A percentile compares a stretch with the other conserved stretches of the same genome.
These are phyloP conservation scores for Ochlodes sylvanus DNA, from an alignment of 2,888 invertebrate species.

Conservation along the genomic window DNA sequence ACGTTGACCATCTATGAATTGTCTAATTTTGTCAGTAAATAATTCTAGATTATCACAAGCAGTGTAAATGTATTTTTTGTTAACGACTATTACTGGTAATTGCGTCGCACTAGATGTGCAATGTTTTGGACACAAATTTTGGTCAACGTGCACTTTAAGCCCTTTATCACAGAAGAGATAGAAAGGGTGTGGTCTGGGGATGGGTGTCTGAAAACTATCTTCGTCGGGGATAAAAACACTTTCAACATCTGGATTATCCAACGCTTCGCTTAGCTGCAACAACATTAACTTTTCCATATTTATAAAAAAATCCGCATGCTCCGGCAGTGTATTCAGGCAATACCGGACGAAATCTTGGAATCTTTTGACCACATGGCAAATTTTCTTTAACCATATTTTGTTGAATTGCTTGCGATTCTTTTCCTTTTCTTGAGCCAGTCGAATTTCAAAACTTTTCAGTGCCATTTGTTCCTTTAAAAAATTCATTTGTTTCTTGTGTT, in stretches of 20 bases:
- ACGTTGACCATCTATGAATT: constrained; percentile 57
- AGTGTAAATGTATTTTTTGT: constrained; percentile 69
- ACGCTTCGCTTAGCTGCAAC: constrained; percentile 63
- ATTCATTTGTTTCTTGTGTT: constrained; percentile 64
- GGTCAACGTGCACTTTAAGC: constrained; percentile 58
- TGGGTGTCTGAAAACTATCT: constrained; percentile 53
- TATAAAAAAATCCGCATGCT: constrained; percentile 74
- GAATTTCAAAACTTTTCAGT: constrained; percentile 62
- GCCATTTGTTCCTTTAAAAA: constrained; percentile 55
- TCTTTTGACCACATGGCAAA: constrained; percentile 70
- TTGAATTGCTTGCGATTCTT: constrained; percentile 56
- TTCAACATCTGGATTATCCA: constrained; percentile 60
- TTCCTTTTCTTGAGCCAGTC: constrained; percentile 58
- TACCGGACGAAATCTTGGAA: constrained; percentile 73
- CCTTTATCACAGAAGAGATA: constrained; percentile 69
- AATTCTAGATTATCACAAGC: constrained; percentile 71
- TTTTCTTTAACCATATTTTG: constrained; percentile 68
- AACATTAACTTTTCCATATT: constrained; percentile 76
- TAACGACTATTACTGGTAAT: constrained; percentile 70
- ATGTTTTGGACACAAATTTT: constrained; percentile 64
- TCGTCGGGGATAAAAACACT: constrained; percentile 64
- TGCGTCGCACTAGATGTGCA: constrained; percentile 65
- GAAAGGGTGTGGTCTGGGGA: constrained; percentile 65
- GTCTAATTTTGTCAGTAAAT: constrained; percentile 63
- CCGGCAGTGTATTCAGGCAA: constrained; percentile 66